phyloP scores from a whole-genome alignment of 1,140 invertebrate species.

The Lamellibrachia luymesi region DNA sequence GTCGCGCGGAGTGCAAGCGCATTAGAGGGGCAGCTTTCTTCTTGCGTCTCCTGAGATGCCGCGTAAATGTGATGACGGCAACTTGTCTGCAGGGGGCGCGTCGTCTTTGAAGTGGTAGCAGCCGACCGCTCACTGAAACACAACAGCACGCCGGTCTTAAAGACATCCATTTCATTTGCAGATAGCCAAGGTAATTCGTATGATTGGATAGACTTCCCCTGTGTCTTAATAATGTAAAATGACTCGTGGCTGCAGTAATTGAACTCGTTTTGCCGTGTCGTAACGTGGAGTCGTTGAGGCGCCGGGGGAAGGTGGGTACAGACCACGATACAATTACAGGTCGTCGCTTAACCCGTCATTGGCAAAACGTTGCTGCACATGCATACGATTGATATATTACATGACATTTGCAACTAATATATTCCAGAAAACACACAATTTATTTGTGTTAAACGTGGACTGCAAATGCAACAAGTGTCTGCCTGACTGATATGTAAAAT shows the following conservation, averaged over 20 bases:
- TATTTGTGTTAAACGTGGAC: too few relatives aligned
- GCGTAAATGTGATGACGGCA: not conserved
- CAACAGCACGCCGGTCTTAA: not conserved
- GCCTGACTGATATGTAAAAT: too few relatives aligned
- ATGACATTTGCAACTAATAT: too few relatives aligned
- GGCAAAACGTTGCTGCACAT: not conserved
- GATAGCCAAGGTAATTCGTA: not conserved
- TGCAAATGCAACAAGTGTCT: too few relatives aligned
- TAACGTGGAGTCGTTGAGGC: not conserved
- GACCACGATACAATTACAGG: not conserved
- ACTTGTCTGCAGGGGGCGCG: not conserved
- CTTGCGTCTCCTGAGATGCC: not conserved
- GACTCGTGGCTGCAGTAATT: not conserved
- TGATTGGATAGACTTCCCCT: not conserved
- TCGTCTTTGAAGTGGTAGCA: not conserved
- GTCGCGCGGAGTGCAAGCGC: not conserved
- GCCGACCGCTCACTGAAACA: not conserved
- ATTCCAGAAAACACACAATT: too few relatives aligned
- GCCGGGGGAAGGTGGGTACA: not conserved
- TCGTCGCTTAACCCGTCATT: not conserved
- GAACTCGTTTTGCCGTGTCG: not conserved
- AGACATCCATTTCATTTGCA: constrained; percentile 5
- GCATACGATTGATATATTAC: not conserved
- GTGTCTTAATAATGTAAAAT: constrained; percentile 6
- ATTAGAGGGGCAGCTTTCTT: not conserved